phyloP scores from a whole-genome alignment of 2,888 invertebrate genomes.

The Deroplatys truncata region DNA sequence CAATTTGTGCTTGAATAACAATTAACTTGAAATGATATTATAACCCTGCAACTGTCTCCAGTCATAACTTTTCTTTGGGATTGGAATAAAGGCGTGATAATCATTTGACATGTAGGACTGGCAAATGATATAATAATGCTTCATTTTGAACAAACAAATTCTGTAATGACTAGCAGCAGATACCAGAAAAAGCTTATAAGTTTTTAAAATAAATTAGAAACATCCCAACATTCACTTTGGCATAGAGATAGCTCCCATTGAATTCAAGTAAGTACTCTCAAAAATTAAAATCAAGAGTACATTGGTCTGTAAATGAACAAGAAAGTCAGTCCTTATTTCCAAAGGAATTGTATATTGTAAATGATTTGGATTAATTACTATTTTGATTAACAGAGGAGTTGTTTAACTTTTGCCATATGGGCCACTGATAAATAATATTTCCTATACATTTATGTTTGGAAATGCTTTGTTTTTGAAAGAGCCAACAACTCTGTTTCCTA shows the following conservation, averaged over 20 bases:
- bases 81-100: background rate
- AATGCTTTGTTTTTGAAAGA: too few relatives aligned
- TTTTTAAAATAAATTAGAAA: background rate
- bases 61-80: background rate
- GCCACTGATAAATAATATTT: too few relatives aligned
- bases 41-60: background rate
- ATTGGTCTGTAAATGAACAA: background rate
- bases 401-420: too few relatives aligned
- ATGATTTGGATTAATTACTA: too few relatives aligned
- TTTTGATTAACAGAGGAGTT: too few relatives aligned
- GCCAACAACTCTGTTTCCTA: too few relatives aligned
- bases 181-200: background rate
- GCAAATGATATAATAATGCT: background rate
- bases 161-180: background rate
- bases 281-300: background rate
- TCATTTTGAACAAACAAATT: background rate
- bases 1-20: background rate
- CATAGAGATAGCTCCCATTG: background rate
- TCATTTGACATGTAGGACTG: background rate
- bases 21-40: background rate
- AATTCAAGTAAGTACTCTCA: background rate
- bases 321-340: background rate
- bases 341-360: background rate
- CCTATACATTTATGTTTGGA: too few relatives aligned
- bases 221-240: background rate